Conservation (phyloP, 2,888 invertebrate species). For the Tetranychus truncatus region DNA sequence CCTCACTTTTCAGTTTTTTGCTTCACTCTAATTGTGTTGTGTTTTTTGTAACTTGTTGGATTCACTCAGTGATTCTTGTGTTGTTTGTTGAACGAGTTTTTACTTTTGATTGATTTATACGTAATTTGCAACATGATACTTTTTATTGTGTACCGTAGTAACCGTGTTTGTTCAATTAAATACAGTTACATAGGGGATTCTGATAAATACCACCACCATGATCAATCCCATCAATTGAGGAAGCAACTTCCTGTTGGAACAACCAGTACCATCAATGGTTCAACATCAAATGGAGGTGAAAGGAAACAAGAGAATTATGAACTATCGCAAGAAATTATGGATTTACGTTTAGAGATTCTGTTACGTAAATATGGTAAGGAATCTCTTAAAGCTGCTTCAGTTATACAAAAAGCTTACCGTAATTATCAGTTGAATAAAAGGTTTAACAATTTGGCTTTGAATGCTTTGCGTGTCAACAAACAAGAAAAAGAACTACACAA, state of each 20-base stretch:
- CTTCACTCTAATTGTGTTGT: background rate
- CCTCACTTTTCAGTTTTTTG: background rate
- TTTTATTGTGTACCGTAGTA: background rate
- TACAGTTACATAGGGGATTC: background rate
- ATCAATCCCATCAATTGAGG: background rate
- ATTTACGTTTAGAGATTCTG: conserved; percentile 85
- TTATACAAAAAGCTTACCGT: conserved; percentile 87
- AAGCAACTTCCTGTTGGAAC: background rate
- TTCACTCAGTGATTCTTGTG: no score
- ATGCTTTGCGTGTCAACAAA: background rate
- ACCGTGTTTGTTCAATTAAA: background rate
- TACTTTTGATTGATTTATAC: background rate
- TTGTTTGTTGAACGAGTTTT: no score
- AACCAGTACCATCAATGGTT: background rate
- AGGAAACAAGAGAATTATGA: conserved; percentile 44
- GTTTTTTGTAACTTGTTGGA: no score
- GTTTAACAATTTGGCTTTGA: conserved; percentile 38
- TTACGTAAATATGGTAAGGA: conserved; percentile 91
- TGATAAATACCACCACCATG: background rate
- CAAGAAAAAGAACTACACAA: background rate
- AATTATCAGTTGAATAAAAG: conserved; percentile 80
- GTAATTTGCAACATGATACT: background rate
- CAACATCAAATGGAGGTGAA: conserved; percentile 11
- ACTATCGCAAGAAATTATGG: conserved; percentile 75
- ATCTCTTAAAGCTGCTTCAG: conserved; percentile 77